Evolutionary conservation across 2,888 invertebrate species (phyloP).

Genomic region (Leucoptera coffeella): DNA sequence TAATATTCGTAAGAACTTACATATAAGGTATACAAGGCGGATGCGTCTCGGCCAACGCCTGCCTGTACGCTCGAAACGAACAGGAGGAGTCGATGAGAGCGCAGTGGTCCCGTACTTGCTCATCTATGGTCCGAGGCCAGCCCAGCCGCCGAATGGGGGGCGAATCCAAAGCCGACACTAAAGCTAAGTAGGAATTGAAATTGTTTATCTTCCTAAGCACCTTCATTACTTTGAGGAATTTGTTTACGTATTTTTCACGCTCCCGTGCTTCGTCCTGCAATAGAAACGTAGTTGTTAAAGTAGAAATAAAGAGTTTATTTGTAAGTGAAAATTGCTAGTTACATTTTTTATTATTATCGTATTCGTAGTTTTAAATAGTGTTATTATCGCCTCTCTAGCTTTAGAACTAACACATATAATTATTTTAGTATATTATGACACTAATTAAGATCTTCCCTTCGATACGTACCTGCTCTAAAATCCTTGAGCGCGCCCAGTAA

Average conservation of each 20-base stretch:
- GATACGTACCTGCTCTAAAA: constrained; percentile 69
- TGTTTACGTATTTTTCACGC: constrained; percentile 88
- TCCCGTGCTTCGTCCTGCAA: constrained; percentile 81
- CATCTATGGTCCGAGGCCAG: constrained; percentile 87
- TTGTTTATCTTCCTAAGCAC: constrained; percentile 95
- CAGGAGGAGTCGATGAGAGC: constrained; percentile 96
- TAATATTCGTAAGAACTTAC: too few relatives aligned
- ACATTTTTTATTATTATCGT: too few relatives aligned
- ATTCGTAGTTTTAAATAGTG: too few relatives aligned
- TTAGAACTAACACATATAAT: too few relatives aligned
- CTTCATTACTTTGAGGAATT: constrained; percentile 98
- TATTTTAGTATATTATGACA: too few relatives aligned
- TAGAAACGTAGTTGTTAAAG: too few relatives aligned
- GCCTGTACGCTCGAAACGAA: constrained; percentile 94
- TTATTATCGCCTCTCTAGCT: too few relatives aligned
- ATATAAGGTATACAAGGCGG: constrained; percentile 99
- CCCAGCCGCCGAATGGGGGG: constrained; percentile 89
- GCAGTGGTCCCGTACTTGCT: constrained; percentile 90
- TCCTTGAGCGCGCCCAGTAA: constrained; percentile 93
- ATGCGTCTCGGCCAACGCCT: constrained; percentile 87
- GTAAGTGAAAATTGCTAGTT: too few relatives aligned
- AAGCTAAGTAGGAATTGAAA: constrained; percentile 96
- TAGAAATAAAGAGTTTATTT: too few relatives aligned
- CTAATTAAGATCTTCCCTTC: too few relatives aligned
- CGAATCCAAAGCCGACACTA: constrained; percentile 94